A percentile compares a stretch with the other conserved stretches of the same genome.
phyloP scores from a whole-genome alignment of 1,140 invertebrate genomes.

The Neuroterus valhalla region DNA sequence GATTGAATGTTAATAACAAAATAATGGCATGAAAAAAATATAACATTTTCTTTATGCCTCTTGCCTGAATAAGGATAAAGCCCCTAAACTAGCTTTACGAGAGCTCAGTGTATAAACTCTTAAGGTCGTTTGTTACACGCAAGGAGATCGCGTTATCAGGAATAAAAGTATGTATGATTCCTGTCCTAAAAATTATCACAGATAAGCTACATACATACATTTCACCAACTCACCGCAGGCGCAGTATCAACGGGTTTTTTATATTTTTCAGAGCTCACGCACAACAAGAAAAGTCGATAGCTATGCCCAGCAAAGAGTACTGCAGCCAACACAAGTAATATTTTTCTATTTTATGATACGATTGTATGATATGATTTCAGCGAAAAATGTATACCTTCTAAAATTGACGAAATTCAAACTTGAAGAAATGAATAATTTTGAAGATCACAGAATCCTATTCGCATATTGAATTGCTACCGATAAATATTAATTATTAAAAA shows the following conservation, averaged over 20 bases:
- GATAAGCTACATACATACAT: background rate
- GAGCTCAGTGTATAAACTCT: background rate
- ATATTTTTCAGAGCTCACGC: conserved; percentile 2
- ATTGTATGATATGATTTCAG: too few relatives aligned
- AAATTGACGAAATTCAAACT: too few relatives aligned
- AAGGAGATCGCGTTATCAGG: background rate
- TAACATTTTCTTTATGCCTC: too few relatives aligned
- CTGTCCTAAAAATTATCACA: conserved; percentile 18
- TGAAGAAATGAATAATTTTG: too few relatives aligned
- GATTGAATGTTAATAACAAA: too few relatives aligned
- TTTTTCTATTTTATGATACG: background rate
- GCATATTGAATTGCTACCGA: too few relatives aligned
- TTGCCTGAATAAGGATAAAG: too few relatives aligned
- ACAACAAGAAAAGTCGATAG: conserved; percentile 17
- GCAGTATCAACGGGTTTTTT: conserved; percentile 5
- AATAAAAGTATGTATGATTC: conserved; percentile 12
- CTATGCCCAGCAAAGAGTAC: background rate
- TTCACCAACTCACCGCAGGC: background rate
- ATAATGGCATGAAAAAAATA: too few relatives aligned
- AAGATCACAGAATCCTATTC: too few relatives aligned
- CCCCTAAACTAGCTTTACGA: too few relatives aligned
- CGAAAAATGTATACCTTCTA: too few relatives aligned
- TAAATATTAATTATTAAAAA: too few relatives aligned
- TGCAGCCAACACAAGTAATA: background rate
- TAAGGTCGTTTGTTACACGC: background rate